Conservation (phyloP, 2,888 invertebrate genomes). For the Unio delphinus region DNA sequence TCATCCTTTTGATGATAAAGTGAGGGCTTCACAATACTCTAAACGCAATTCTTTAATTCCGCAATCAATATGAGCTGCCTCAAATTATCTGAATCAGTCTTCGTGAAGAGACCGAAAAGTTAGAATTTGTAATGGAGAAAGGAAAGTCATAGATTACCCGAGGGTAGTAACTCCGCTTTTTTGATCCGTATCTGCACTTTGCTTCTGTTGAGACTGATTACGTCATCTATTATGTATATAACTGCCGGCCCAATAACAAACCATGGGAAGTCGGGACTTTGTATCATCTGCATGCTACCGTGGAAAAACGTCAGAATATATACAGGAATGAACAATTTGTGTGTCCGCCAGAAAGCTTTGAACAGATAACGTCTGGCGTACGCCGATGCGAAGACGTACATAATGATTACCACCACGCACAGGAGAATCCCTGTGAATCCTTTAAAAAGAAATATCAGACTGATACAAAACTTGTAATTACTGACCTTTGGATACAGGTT, state of each 20-base stretch:
- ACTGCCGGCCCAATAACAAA: constrained; percentile 76
- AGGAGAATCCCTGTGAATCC: constrained; percentile 77
- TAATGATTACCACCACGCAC: constrained; percentile 73
- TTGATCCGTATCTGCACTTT: constrained; percentile 77
- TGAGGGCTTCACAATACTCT: too few species aligned
- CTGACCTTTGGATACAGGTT: too few species aligned
- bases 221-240: constrained; percentile 75
- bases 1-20: too few species aligned
- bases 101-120: too few species aligned
- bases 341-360: constrained; percentile 77
- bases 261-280: constrained; percentile 75
- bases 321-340: constrained; percentile 76
- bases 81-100: too few species aligned
- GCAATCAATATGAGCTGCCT: too few species aligned
- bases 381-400: constrained; percentile 76
- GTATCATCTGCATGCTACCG: constrained; percentile 76
- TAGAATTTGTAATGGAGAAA: too few species aligned
- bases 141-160: constrained; percentile 71
- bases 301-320: constrained; percentile 77
- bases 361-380: constrained; percentile 75
- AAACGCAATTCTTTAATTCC: too few species aligned
- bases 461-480: too few species aligned
- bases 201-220: constrained; percentile 75
- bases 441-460: constrained; percentile 16
- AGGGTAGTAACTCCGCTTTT: constrained; percentile 76